phyloP scores from a whole-genome alignment of 1,140 invertebrate genomes.

The Kradibia gibbosae region DNA sequence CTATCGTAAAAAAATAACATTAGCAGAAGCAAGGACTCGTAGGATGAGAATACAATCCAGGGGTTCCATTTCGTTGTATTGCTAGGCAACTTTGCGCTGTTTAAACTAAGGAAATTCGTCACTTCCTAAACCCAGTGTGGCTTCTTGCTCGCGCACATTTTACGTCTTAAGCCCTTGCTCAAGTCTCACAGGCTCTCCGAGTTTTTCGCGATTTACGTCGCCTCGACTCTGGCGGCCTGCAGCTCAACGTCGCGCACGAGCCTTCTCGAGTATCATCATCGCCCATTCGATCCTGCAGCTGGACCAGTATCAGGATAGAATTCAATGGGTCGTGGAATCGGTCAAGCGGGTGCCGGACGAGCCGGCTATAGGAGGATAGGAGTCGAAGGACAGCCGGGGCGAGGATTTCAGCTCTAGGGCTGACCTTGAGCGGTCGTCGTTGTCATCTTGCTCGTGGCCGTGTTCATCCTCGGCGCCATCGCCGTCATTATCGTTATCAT shows the following conservation, averaged over 20 bases:
- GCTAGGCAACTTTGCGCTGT: not conserved
- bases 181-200: not conserved
- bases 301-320: not conserved
- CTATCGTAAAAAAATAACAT: not conserved
- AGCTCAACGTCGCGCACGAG: no score
- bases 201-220: not conserved
- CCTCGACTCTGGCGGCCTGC: no score
- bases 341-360: not conserved
- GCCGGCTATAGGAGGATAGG: no score
- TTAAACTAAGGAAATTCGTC: not conserved
- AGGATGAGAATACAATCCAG: slow-evolving; percentile 3
- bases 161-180: not conserved
- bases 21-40: not conserved
- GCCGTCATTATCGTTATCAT: slow-evolving; percentile 34
- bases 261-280: no score
- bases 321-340: not conserved
- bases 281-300: not conserved
- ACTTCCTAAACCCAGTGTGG: not conserved
- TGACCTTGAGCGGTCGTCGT: slow-evolving; percentile 24
- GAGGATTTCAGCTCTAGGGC: not conserved
- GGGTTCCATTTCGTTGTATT: not conserved
- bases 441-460: slow-evolving; percentile 5
- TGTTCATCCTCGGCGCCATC: slow-evolving; percentile 6
- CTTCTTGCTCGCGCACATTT: not conserved
- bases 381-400: no score